Base-by-base conservation (phyloP, 2,113 vertebrate species). In the Heterotilapia buettikoferi region DNA sequence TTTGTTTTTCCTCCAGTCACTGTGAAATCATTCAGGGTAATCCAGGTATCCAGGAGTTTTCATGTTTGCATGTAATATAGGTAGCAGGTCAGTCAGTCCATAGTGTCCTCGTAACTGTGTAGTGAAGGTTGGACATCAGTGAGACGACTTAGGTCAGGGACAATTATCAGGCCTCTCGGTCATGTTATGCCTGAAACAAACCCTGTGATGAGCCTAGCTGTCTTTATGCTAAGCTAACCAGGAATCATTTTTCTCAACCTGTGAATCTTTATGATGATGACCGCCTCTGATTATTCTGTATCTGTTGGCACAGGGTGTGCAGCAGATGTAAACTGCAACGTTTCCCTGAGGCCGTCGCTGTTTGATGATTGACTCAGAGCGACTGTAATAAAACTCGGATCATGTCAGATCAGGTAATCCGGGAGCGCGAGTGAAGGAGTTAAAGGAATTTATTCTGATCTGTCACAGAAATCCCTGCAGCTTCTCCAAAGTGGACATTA, bases 341-440 rank as follows among this genome's bases (percentile, higher is more conserved):
- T 59, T n/a, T 47, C 6, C 83, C 85, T 2, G 50, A 71, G 79
- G 61, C 38, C 3, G 9, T 80, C 12, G 24, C 54, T n/a, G 38
- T 73, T 80, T 13, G 61, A 53, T 45, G 10, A 45, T 68, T 7
- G 61, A 81, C n/a, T 40, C 29, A n/a, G n/a, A 81, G 54, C 16
- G 5, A 5, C 3, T 52, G 88, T 68, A 92, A 94, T 94, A 93
- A 93, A 95, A 89, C 66, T 1, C 26, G 84, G 83, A 90, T 95
- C 79, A 80, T 21, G 50, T 84, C 86, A 43, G 82, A 92, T 90
- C 87, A 82, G 80, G 26, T 87, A 52, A 93, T 89, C 87, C 26
- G 36, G 16, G 21, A 63, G 56, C 18, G 6, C 3, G 13, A 89
- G 88, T 47, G 71, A 71, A 21, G 26, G 83, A 66, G 26, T 90